These are phyloP conservation scores for Actenoides lindsayi DNA, from an alignment of 2,113 vertebrate species.

Conservation along the genomic window DNA sequence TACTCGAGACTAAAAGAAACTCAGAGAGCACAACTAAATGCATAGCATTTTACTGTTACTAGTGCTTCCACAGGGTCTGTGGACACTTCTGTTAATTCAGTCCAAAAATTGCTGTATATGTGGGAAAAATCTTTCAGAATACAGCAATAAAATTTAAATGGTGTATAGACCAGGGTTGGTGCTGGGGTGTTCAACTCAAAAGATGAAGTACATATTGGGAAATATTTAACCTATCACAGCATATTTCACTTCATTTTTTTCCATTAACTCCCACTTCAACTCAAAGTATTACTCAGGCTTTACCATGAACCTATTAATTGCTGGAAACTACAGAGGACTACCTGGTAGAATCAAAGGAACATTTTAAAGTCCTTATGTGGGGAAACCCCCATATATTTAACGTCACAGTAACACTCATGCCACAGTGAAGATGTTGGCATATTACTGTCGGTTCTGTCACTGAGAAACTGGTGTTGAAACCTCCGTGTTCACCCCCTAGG, in stretches of 20 bases:
- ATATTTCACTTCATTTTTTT: slow-evolving; percentile 30
- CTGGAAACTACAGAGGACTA: slow-evolving; percentile 57
- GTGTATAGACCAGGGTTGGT: slow-evolving; percentile 10
- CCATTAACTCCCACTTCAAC: slow-evolving; percentile 34
- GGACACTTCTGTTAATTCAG: slow-evolving; percentile 72
- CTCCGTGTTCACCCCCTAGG: slow-evolving; percentile 67
- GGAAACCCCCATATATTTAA: slow-evolving; percentile 31
- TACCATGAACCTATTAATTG: slow-evolving; percentile 43
- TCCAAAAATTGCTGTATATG: slow-evolving; percentile 57
- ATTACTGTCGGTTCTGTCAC: slow-evolving; percentile 63
- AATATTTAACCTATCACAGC: slow-evolving; percentile 59
- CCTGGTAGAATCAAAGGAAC: slow-evolving; percentile 48
- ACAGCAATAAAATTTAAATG: slow-evolving; percentile 53
- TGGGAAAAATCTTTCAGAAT: slow-evolving; percentile 17
- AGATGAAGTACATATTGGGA: slow-evolving; percentile 52
- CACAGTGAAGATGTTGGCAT: slow-evolving; percentile 43
- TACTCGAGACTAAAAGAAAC: slow-evolving; percentile 65
- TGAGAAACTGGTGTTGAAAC: slow-evolving; percentile 37
- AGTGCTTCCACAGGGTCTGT: slow-evolving; percentile 69
- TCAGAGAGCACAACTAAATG: slow-evolving; percentile 71
- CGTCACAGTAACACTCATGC: slow-evolving; percentile 45
- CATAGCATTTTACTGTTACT: slow-evolving; percentile 74
- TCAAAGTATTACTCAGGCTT: slow-evolving; percentile 37
- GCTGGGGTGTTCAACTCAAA: slow-evolving; percentile 53
- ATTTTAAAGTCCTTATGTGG: slow-evolving; percentile 43